Evolutionary conservation across 2,797 vertebrate species (phyloP), one percentile per base, ranked within the genome.

Genomic region (Alfaro cultratus): DNA sequence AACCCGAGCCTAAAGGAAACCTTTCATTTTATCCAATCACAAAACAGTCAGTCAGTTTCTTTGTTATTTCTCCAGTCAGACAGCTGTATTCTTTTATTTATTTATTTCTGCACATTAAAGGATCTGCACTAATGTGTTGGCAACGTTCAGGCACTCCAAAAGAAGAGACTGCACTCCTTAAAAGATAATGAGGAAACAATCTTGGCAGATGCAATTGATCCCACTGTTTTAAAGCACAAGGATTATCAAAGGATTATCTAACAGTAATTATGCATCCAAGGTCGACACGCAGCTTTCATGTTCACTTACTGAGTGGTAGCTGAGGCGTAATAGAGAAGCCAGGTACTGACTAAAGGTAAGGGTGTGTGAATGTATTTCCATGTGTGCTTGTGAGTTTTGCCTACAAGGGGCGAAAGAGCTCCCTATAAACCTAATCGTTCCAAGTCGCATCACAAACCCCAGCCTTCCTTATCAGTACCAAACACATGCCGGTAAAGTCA

Each of bases 201-300:
- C 90, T 89, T 91, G 89, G 90, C 92, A 93, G 91, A 92, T 90
- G 76, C 80, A 86, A 93, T 90, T 92, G 92, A 95, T 94, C 91
- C 86, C 86, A 87, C 86, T 91, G 92, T 93, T 94, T 94, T 91
- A 91, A 88, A 87, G 90, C 80, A 73, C 62, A 51, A 85, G 92
- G 92, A 95, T 95, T 94, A 95, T 94, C 92, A 94, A 95, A 95
- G 93, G 93, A 95, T 95, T 95, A 93, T 93, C 90, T 90, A 83
- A 90, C 83, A 82, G 88, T 95, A 95, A 95, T 94, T 95, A 94
- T 90, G 88, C 89, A 80, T 78, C 90, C 77, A 86, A 93, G 91
- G 92, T 93, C 80, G 90, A 93, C 87, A 80, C 77, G 49, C 73
- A 21, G 86, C 91, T 94, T 93, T 94, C 86, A 93, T 91, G 87